Evolutionary conservation across 1,140 invertebrate genomes (phyloP).

Genomic region (Mya arenaria): DNA sequence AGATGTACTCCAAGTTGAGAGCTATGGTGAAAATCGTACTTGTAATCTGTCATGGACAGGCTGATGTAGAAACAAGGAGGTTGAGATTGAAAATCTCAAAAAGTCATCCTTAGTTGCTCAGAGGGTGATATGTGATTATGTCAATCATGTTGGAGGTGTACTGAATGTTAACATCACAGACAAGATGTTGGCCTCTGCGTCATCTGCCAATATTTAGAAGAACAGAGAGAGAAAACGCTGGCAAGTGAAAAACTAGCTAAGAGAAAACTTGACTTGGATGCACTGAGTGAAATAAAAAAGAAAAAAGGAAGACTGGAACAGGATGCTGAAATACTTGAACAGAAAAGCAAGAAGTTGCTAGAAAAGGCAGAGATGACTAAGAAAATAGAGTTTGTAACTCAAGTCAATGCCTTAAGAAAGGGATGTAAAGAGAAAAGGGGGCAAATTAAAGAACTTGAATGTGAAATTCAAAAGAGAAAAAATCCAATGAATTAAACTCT

Average conservation of each 20-base stretch:
- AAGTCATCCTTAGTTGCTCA: conserved; percentile 56
- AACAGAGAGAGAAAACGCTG: conserved; percentile 22
- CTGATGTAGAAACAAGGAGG: conserved; percentile 63
- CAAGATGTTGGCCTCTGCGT: conserved; percentile 4
- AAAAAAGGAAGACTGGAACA: conserved; percentile 26
- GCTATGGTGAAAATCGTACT: conserved; percentile 53
- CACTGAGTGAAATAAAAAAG: conserved; percentile 18
- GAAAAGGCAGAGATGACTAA: neutral
- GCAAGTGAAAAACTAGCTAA: conserved; percentile 5
- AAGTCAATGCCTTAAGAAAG: neutral
- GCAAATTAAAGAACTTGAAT: neutral
- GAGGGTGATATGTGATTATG: conserved; percentile 55
- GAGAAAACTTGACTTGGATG: conserved; percentile 17
- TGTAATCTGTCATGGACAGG: conserved; percentile 66
- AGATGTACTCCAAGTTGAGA: conserved; percentile 52
- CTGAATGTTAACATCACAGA: conserved; percentile 25
- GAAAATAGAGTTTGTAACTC: neutral
- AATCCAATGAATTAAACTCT: no score
- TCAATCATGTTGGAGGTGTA: conserved; percentile 31
- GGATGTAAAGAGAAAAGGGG: neutral
- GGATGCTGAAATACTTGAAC: neutral
- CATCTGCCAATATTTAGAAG: conserved; percentile 9
- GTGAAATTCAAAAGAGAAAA: no score
- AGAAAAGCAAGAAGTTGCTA: neutral
- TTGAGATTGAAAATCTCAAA: conserved; percentile 60